Evolutionary conservation across 1,140 invertebrate genomes (phyloP), one percentile per base, ranked within the genome.

Genomic region (Brachionus calyciflorus): DNA sequence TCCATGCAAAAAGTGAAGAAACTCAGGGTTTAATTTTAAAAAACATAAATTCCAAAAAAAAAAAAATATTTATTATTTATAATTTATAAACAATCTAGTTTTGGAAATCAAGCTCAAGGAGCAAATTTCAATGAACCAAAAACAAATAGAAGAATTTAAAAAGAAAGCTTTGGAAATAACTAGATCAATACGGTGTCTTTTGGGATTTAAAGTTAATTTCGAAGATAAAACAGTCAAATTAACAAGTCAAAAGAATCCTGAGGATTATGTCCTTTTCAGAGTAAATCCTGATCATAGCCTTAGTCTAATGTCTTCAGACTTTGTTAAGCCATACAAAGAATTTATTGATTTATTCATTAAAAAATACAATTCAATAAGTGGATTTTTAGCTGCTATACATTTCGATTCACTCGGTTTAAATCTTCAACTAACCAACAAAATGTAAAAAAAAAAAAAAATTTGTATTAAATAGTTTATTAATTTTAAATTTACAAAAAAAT

Each of bases 191-290:
- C 44, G 69, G 24, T 28, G 37, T 73, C 33, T 73, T 1, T 17
- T 73, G 6, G 69, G 51, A 2, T 73, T 73, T n/a, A 73, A 73
- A 24, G 17, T 55, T n/a, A 51, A 73, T 51, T 73, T 73, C 24
- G 69, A 73, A 41, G 46, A 73, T 19, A 73, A 73, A 73, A 73
- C 28, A 1, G 46, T 73, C n/a, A 73, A 30, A 33, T 55, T 73
- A 37, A 51, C 28, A 9, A 73, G 69, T 33, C 21, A 24, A 26
- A 73, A 51, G 26, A 55, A 73, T 73, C 12, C 46, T 19, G 69
- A 73, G 17, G 30, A 73, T n/a, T 51, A n/a, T 51, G 19, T 73
- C 19, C 24, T 73, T 3, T 73, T 73, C 26, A 26, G 51, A 12
- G 69, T 73, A 12, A 73, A 73, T 55, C 46, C 44, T 10, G 69